Evolutionary conservation across 2,113 vertebrate genomes (phyloP), one percentile per base, ranked within the genome.

Genomic region (Dicerorhinus sumatrensis): DNA sequence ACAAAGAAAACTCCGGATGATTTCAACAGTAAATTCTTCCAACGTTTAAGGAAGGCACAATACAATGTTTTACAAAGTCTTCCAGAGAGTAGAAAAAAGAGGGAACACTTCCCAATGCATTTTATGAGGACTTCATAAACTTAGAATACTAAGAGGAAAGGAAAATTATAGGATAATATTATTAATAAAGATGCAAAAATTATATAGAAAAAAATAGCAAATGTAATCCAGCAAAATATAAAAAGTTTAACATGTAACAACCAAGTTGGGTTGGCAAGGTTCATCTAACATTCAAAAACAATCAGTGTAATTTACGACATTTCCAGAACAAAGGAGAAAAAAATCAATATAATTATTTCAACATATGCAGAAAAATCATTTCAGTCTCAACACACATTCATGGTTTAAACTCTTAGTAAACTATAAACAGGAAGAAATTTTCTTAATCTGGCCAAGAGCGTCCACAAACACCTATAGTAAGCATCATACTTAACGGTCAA

Each of bases 151-250:
- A 69, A 69, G 48, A 42, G 36, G 87, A 92, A 88, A 31, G 48
- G n/a, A 54, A 84, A 62, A 56, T 77, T 36, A 88, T 0, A 96
- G 60, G 77, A 69, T 42, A 85, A 42, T 67, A 1, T 17, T 42
- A 82, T 54, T 39, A 75, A 60, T 2, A 25, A 5, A 91, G n/a
- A 56, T 36, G 13, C 6, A 67, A 94, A 79, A 79, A 89, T 21
- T 36, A 73, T 29, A 89, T 7, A 39, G 18, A 58, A 76, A 63
- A 60, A 89, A 65, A 63, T 5, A 96, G 46, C 58, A 91, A 92
- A 42, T 39, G 65, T 23, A 92, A 96, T 31, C 25, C 9, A 92
- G 54, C 14, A 97, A 95, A 81, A 85, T 89, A 75, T 42, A 48
- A 65, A 88, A 91, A 77, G 25, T 12, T 79, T 4, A 39, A 21